Percentiles rank a stretch among this genome's conserved stretches.
phyloP scores from a whole-genome alignment of 2,113 vertebrate genomes.

The Xyliphius kryptos region DNA sequence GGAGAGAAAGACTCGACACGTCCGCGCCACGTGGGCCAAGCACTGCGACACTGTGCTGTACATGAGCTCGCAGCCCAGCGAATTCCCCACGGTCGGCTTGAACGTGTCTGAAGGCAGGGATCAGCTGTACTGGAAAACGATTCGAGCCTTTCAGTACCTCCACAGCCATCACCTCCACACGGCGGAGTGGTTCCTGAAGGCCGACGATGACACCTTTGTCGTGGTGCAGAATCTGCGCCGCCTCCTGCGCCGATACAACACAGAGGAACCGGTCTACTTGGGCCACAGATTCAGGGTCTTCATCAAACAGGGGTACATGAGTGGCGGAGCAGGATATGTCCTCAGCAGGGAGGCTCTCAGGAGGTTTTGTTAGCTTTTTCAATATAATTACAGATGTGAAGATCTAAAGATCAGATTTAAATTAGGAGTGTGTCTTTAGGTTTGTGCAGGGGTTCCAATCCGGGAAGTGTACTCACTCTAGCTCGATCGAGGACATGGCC shows the following conservation, averaged over 20 bases:
- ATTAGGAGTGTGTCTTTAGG: slow-evolving; percentile 15
- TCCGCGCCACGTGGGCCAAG: slow-evolving; percentile 58
- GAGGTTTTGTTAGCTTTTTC: slow-evolving; percentile 44
- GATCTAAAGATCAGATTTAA: background rate
- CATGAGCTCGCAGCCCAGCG: slow-evolving; percentile 59
- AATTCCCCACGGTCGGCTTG: slow-evolving; percentile 61
- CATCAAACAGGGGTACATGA: slow-evolving; percentile 70
- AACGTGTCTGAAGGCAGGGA: slow-evolving; percentile 60
- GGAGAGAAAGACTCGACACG: slow-evolving; percentile 52
- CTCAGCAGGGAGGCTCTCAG: slow-evolving; percentile 63
- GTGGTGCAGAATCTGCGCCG: slow-evolving; percentile 67
- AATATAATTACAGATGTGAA: too few species aligned
- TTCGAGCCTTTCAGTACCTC: slow-evolving; percentile 63
- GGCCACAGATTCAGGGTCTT: slow-evolving; percentile 66
- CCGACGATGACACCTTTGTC: slow-evolving; percentile 62
- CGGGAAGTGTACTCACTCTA: slow-evolving; percentile 66
- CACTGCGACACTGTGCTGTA: slow-evolving; percentile 62
- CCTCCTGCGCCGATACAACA: slow-evolving; percentile 59
- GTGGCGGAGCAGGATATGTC: slow-evolving; percentile 63
- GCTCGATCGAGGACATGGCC: slow-evolving; percentile 51
- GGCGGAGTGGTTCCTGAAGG: slow-evolving; percentile 72
- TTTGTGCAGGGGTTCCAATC: slow-evolving; percentile 57
- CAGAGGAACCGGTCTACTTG: slow-evolving; percentile 61
- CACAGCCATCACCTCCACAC: slow-evolving; percentile 55
- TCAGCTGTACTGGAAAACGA: slow-evolving; percentile 69